Base-by-base conservation (phyloP, 1,140 invertebrate species). In the Brachionus rotundiformis region DNA sequence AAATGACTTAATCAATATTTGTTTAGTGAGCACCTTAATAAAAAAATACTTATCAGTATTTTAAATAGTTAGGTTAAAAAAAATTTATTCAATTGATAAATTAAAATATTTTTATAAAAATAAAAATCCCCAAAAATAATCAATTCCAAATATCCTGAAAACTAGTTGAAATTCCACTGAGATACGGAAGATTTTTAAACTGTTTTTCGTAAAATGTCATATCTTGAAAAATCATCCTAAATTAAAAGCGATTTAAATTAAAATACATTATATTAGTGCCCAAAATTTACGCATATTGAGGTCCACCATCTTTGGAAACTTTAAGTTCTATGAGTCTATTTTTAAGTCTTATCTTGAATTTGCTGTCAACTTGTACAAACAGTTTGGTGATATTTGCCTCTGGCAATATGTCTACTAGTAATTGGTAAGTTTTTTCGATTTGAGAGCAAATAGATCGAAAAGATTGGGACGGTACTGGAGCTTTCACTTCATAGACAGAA, bases 381-480 rank as follows among this genome's bases (percentile, higher is more conserved):
- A 98, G 91, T 47, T 89, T 92, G 91, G 13, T 82, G 95, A 89
- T 84, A 94, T 92, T 82, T 91, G 91, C 68, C 91, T 91, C 25
- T 54, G 88, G 87, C 79, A 89, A 83, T 39, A 90, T 84, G 49
- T 88, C 88, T 23, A 86, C 83, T 71, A 98, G 91, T 25, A 94
- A 94, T 89, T 97, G 95, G 86, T 98, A 94, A 73, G 98, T 89
- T 89, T 96, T 96, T 3, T 92, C 91, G 85, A 98, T 90, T 87
- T 96, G 94, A 87, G 93, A 92, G 73, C 94, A 95, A 85, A 98
- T 94, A 88, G 92, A 93, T 83, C 94, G 91, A 88, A 98, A 97
- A 84, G 92, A 92, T 84, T 92, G 91, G 1, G 96, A 98, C 33
- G 96, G 96, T 83, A 98, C 93, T 1, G 96, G 95, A 25, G 95